phyloP scores from a whole-genome alignment of 1,140 invertebrate genomes.

The Magallana angulata region DNA sequence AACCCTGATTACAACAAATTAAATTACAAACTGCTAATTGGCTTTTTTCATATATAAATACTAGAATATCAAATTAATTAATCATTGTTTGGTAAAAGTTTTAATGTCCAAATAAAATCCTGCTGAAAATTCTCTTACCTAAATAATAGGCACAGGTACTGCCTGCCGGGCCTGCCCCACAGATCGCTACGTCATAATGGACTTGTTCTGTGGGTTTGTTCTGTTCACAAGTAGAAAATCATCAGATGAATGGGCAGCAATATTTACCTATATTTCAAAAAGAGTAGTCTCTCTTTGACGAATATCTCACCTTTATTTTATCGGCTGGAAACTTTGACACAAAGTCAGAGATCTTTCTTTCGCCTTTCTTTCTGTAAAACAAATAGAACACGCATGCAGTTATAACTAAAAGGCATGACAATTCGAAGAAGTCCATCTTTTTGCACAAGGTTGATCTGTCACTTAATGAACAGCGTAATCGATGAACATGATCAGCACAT shows the following conservation, averaged over 20 bases:
- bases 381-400: conserved; percentile 34
- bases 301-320: conserved; percentile 59
- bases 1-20: too few relatives aligned
- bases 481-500: not conserved
- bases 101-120: not conserved
- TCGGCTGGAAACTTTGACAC: conserved; percentile 61
- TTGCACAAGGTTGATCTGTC: too few relatives aligned
- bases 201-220: conserved; percentile 47
- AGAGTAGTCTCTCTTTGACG: not conserved
- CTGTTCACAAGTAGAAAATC: not conserved
- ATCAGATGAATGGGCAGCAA: too few relatives aligned
- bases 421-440: not conserved
- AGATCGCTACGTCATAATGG: conserved; percentile 73
- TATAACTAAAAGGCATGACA: conserved; percentile 21
- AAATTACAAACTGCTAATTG: too few relatives aligned
- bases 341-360: conserved; percentile 55
- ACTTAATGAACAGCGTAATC: not conserved
- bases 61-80: too few relatives aligned
- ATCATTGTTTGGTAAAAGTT: too few relatives aligned
- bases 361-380: conserved; percentile 39
- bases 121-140: conserved; percentile 52
- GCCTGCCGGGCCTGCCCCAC: conserved; percentile 71
- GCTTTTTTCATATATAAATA: too few relatives aligned
- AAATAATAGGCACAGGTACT: conserved; percentile 71
- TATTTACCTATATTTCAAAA: not conserved